Base-by-base conservation (phyloP, 2,113 vertebrate species). In the Nothobranchius furzeri region DNA sequence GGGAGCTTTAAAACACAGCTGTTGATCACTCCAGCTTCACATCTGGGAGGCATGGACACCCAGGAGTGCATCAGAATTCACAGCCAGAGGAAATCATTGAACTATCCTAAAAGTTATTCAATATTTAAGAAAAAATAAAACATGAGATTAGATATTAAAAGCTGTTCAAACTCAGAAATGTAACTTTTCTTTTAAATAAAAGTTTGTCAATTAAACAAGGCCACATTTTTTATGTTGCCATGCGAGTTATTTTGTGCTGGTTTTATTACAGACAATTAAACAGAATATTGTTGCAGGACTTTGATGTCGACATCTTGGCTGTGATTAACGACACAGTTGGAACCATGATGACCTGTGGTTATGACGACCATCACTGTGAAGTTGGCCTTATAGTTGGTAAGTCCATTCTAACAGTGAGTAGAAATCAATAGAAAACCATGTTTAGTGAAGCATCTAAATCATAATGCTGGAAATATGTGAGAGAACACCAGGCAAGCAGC, bases 341-440 rank as follows among this genome's bases (percentile, higher is more conserved):
- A 54, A 95, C 98, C 54, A 99, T 99, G 98, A 98, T 99, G 98
- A 97, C 96, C 50, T 99, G 97, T 7, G 98, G 98, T 70, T 99
- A 95, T 0, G 98, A 99, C 0, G 98, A 99, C 75, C 95, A 95
- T 2, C 93, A 95, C 91, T 98, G 97, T 53, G 97, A 99, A 90
- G 92, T 99, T 11, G 98, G 96, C 15, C 95, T 99, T 50, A 99
- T 99, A 25, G 89, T 99, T 0, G 98, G 98, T 96, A 79, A 94
- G 96, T 92, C 15, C 1, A 24, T 9, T 54, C 0, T 13, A 55
- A 35, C 12, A 12, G 46, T 46, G 10, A 57, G 1, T 66, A 15
- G 30, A 14, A 20, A 35, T 24, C 8, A 52, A 9, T 0, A 42
- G 37, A 52, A 12, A n/a, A n/a, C 9, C 11, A 17, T 4, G 11